Percentiles rank a stretch among this genome's conserved stretches.
Conservation (phyloP, 2,113 vertebrate genomes). For the Glaucomys volans region DNA sequence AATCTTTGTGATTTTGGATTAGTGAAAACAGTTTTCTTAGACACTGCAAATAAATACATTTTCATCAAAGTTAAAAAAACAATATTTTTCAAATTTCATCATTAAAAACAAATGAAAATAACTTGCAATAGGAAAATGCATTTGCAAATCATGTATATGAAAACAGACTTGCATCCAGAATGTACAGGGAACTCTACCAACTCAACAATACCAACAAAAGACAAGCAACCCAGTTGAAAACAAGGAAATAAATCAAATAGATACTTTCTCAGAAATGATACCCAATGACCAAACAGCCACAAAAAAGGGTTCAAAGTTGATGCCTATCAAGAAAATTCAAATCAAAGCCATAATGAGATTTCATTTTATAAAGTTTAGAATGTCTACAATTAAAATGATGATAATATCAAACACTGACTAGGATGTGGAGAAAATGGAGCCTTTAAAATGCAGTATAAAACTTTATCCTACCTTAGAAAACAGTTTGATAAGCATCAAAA, state of each 20-base stretch:
- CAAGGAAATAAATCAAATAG: neutral
- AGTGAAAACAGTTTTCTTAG: neutral
- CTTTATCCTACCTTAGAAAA: neutral
- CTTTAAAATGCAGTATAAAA: neutral
- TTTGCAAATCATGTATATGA: neutral
- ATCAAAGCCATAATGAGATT: neutral
- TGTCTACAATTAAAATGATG: neutral
- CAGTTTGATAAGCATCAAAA: neutral
- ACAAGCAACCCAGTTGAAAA: neutral
- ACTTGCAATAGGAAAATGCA: neutral
- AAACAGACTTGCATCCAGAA: neutral
- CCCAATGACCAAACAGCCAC: neutral
- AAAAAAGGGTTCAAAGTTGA: neutral
- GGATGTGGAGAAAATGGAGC: neutral
- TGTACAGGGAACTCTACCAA: neutral
- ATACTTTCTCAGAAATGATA: neutral
- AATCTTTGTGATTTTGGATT: neutral
- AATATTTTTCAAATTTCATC: neutral
- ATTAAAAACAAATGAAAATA: neutral
- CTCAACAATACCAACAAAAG: neutral
- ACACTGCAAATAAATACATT: neutral
- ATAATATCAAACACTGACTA: neutral
- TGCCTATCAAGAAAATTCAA: neutral
- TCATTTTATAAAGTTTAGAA: neutral
- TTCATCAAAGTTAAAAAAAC: neutral